A percentile compares a stretch with the other conserved stretches of the same genome.
These are phyloP conservation scores for Sus cebifrons DNA, from an alignment of 2,797 vertebrate species.

Conservation along the genomic window DNA sequence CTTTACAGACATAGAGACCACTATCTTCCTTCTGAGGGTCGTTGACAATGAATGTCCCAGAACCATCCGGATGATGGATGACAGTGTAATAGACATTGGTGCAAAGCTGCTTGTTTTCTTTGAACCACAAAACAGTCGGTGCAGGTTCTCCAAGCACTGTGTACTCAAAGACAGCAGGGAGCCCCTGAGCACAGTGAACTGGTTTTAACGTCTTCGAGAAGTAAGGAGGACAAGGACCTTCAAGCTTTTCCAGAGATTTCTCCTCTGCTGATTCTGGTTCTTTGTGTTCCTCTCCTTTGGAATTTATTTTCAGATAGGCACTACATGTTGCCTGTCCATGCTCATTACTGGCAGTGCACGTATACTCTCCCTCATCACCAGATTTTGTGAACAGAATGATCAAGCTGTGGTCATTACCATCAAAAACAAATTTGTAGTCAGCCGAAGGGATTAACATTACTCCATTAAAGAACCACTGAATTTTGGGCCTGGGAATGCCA, in stretches of 20 bases:
- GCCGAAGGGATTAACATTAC: constrained; percentile 90
- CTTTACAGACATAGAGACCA: constrained; percentile 94
- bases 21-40: constrained; percentile 91
- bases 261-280: constrained; percentile 55
- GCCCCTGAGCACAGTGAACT: constrained; percentile 90
- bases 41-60: constrained; percentile 92
- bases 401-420: constrained; percentile 93
- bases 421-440: constrained; percentile 92
- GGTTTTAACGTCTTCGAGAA: constrained; percentile 92
- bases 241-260: constrained; percentile 66
- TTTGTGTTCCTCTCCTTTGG: constrained; percentile 82
- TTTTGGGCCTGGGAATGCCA: constrained; percentile 94
- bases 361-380: constrained; percentile 95
- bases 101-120: constrained; percentile 91
- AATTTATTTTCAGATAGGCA: constrained; percentile 92
- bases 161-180: constrained; percentile 92
- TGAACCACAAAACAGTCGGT: constrained; percentile 94
- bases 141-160: constrained; percentile 90
- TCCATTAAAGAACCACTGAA: constrained; percentile 95
- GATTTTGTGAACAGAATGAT: constrained; percentile 92
- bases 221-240: constrained; percentile 90
- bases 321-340: constrained; percentile 93
- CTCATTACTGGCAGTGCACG: constrained; percentile 93
- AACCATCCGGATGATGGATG: constrained; percentile 91
- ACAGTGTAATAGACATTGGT: constrained; percentile 89